phyloP scores from a whole-genome alignment of 2,797 vertebrate genomes.

The Micrastur ruficollis region DNA sequence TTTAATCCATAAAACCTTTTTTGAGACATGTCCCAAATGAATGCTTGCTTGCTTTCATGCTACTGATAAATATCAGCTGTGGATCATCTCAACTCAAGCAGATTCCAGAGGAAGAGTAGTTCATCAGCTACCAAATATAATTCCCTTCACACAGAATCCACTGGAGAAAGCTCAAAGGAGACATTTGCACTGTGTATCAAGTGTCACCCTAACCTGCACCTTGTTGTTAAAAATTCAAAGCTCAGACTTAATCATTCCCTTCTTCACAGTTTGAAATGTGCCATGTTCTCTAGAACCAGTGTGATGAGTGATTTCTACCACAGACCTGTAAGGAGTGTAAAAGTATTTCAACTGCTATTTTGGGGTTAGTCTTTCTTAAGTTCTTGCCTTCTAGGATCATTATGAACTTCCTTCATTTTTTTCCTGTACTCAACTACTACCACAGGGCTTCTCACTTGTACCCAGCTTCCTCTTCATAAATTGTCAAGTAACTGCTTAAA shows the following conservation, averaged over 20 bases:
- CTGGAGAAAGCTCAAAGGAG: background rate
- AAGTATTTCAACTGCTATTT: background rate
- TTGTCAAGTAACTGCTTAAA: background rate
- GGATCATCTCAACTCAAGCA: background rate
- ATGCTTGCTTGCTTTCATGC: rapidly evolving
- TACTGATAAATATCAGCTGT: background rate
- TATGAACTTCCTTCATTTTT: background rate
- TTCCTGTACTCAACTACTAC: background rate
- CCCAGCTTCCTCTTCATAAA: background rate
- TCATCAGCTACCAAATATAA: background rate
- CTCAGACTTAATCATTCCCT: background rate
- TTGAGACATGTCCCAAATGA: background rate
- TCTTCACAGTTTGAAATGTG: rapidly evolving
- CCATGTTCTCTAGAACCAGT: background rate
- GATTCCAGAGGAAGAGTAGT: background rate
- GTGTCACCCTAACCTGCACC: background rate
- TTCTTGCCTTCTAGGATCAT: background rate
- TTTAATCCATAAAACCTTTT: background rate
- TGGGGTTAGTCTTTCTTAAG: background rate
- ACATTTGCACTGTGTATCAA: background rate
- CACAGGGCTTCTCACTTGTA: background rate
- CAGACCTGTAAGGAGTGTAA: background rate
- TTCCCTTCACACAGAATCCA: background rate
- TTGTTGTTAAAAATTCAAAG: background rate
- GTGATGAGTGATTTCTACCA: background rate